phyloP scores from a whole-genome alignment of 2,113 vertebrate species.

The Zosterops lateralis region DNA sequence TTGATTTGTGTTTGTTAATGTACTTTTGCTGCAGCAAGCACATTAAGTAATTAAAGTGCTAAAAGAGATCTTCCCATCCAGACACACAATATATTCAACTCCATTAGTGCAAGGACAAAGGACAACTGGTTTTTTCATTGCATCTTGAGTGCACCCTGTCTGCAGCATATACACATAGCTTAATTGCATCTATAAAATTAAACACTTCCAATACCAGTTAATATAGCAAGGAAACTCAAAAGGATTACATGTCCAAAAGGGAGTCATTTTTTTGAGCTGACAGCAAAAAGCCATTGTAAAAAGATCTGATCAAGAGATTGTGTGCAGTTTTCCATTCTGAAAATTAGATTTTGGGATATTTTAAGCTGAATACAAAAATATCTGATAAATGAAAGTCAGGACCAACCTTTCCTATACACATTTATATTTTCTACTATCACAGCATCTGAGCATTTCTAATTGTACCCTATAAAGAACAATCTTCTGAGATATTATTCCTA shows the following conservation, averaged over 20 bases:
- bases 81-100: background rate
- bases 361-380: background rate
- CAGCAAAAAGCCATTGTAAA: background rate
- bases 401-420: background rate
- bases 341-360: background rate
- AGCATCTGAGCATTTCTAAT: background rate
- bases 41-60: constrained; percentile 58
- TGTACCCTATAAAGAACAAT: background rate
- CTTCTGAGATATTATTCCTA: background rate
- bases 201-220: background rate
- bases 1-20: constrained; percentile 49
- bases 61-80: constrained; percentile 3
- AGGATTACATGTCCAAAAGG: background rate
- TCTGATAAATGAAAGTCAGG: background rate
- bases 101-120: constrained; percentile 11
- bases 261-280: background rate
- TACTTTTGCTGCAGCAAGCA: background rate
- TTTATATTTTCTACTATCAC: background rate
- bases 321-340: background rate
- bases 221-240: background rate
- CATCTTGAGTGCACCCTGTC: background rate
- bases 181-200: background rate
- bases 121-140: background rate
- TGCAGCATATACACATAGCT: background rate
- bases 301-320: background rate